Evolutionary conservation across 1,140 invertebrate genomes (phyloP).

Genomic region (Ceratoteleas bidentatus): DNA sequence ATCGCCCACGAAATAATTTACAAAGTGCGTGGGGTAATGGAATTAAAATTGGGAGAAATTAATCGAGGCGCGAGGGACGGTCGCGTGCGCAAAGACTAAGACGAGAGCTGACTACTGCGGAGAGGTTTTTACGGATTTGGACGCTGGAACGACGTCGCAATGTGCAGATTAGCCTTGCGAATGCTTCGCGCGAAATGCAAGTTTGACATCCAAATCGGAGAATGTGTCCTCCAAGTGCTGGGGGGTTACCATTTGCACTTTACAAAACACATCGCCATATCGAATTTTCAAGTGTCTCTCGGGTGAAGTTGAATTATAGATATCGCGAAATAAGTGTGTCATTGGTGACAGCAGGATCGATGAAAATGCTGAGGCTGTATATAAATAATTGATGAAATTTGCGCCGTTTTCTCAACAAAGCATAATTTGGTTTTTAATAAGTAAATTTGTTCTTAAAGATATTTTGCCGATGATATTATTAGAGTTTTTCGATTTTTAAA

Average conservation of each 20-base stretch:
- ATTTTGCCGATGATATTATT: no score
- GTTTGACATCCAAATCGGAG: slow-evolving; percentile 25
- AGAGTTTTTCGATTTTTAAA: no score
- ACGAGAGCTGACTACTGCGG: slow-evolving; percentile 29
- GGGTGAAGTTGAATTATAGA: slow-evolving; percentile 17
- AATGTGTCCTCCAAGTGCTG: slow-evolving; percentile 13
- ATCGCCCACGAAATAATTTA: slow-evolving; percentile 44
- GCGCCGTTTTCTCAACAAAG: no score
- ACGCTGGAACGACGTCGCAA: slow-evolving; percentile 29
- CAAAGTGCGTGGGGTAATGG: slow-evolving; percentile 24
- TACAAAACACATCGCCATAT: slow-evolving; percentile 18
- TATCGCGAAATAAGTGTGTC: slow-evolving; percentile 31
- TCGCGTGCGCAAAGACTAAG: slow-evolving; percentile 34
- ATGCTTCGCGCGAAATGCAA: slow-evolving; percentile 31
- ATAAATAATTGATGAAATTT: no score
- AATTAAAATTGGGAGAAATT: slow-evolving; percentile 34
- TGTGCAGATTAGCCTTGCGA: slow-evolving; percentile 45
- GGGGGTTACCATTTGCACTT: slow-evolving; percentile 26
- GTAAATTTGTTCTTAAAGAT: no score
- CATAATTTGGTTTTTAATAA: background rate
- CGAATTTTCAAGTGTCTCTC: slow-evolving; percentile 15
- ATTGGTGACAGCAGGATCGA: slow-evolving; percentile 8
- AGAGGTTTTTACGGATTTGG: slow-evolving; percentile 32
- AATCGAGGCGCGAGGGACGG: slow-evolving; percentile 10
- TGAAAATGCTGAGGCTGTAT: slow-evolving; percentile 3